Conservation (phyloP, 2,113 vertebrate species). For the Lamprologus callipterus region DNA sequence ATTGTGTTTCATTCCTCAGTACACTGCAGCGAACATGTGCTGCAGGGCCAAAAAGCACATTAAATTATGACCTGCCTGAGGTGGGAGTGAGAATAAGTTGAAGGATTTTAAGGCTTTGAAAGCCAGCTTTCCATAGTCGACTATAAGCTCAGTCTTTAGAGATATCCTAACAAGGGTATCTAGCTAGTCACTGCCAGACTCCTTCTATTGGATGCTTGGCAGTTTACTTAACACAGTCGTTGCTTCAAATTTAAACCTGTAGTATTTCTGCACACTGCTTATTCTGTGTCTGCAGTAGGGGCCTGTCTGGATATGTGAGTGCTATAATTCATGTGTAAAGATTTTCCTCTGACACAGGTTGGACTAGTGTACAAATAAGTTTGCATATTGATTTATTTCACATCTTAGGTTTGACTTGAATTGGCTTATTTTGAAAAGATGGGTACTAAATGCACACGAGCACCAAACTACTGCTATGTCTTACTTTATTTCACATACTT, state of each 20-base stretch:
- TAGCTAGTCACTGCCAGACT: not conserved
- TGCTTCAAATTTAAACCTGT: not conserved
- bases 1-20: not conserved
- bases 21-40: not conserved
- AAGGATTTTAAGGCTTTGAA: not conserved
- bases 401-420: not conserved
- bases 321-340: not conserved
- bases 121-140: not conserved
- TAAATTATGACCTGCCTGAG: not conserved
- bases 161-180: not conserved
- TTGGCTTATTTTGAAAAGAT: not conserved
- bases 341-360: conserved; percentile 20
- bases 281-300: conserved; percentile 1
- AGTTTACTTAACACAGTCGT: not conserved
- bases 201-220: not conserved
- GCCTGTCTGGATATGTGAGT: not conserved
- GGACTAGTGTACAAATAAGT: not conserved
- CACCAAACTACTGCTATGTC: not conserved
- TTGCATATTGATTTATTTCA: not conserved
- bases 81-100: not conserved
- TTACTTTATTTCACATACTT: not conserved
- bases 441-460: not conserved
- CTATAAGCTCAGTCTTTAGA: not conserved
- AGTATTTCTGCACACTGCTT: not conserved
- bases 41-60: not conserved